phyloP scores from a whole-genome alignment of 2,888 invertebrate genomes.

The Tetramorium bicarinatum region DNA sequence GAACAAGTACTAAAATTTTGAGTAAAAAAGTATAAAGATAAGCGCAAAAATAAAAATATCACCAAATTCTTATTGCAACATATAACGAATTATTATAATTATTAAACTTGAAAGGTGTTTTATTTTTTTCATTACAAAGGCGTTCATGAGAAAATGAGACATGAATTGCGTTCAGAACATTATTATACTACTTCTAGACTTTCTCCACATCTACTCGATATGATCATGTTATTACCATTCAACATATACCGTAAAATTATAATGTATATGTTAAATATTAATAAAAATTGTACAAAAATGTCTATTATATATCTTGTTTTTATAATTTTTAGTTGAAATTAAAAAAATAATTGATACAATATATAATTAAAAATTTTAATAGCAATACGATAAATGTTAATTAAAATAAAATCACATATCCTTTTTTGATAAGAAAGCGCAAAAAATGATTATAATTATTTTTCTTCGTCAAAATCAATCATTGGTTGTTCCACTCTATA shows the following conservation, averaged over 20 bases:
- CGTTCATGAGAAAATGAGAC: neutral
- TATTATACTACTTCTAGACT: constrained; percentile 38
- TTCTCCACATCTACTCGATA: constrained; percentile 58
- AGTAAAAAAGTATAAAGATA: neutral
- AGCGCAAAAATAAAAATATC: neutral
- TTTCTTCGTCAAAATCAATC: constrained; percentile 75
- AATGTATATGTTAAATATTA: constrained; percentile 80
- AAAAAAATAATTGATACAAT: neutral
- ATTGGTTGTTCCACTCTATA: constrained; percentile 79
- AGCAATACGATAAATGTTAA: neutral
- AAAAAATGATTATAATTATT: constrained; percentile 7
- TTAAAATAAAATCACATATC: neutral
- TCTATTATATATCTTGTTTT: neutral
- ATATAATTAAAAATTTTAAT: constrained; percentile 6
- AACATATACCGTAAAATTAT: constrained; percentile 74
- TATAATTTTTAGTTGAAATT: constrained; percentile 4
- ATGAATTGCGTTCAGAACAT: neutral
- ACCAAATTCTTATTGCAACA: neutral
- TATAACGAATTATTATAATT: neutral
- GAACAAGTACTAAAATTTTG: neutral
- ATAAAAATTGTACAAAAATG: constrained; percentile 79
- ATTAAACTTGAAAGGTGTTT: constrained; percentile 1
- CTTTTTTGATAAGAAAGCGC: neutral
- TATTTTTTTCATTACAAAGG: neutral
- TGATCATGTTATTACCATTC: constrained; percentile 74